Conservation (phyloP, 2,113 vertebrate genomes). For the Ceuthmochares aereus region DNA sequence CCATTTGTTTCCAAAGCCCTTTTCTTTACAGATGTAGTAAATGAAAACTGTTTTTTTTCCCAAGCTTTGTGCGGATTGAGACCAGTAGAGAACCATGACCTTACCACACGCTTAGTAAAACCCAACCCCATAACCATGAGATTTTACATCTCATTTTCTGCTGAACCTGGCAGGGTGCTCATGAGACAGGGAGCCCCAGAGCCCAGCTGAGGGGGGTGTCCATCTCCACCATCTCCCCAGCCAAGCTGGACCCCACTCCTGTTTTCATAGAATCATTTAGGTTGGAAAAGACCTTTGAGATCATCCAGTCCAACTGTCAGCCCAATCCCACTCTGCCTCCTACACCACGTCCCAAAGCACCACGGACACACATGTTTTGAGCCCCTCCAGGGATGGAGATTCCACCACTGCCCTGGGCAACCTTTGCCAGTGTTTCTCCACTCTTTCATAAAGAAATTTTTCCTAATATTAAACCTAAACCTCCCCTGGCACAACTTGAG, state of each 20-base stretch:
- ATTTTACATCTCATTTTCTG: background rate
- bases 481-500: too few species aligned
- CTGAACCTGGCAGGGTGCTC: background rate
- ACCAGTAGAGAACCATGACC: rapidly evolving
- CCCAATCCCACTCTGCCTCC: too few species aligned
- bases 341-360: too few species aligned
- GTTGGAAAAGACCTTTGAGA: too few species aligned
- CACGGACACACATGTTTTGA: too few species aligned
- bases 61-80: background rate
- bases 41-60: background rate
- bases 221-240: rapidly evolving
- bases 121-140: background rate
- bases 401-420: too few species aligned
- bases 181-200: background rate
- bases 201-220: too few species aligned
- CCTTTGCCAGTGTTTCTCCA: too few species aligned
- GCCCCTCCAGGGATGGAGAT: too few species aligned
- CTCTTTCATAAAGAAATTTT: too few species aligned
- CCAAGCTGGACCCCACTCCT: background rate
- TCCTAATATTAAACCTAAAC: too few species aligned
- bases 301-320: too few species aligned
- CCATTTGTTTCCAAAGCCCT: background rate
- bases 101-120: rapidly evolving
- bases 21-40: background rate
- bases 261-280: background rate